phyloP scores from a whole-genome alignment of 1,140 invertebrate genomes.

The Orussus abietinus region DNA sequence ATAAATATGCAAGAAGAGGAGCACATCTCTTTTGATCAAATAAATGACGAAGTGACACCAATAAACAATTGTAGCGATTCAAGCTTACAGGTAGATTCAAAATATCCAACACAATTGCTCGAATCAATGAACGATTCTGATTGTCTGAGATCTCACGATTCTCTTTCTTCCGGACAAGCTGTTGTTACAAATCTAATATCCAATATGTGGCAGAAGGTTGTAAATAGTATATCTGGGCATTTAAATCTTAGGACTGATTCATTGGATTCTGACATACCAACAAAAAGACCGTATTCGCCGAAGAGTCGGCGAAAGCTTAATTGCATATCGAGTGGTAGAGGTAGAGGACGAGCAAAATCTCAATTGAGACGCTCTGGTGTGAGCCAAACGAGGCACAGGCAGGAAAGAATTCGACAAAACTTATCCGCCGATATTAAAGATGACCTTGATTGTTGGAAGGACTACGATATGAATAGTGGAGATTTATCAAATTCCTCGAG shows the following conservation, averaged over 20 bases:
- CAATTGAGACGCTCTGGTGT: conserved; percentile 35
- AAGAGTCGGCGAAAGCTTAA: conserved; percentile 24
- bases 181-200: too few relatives aligned
- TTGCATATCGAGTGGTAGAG: conserved; percentile 21
- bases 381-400: conserved; percentile 33
- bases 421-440: conserved; percentile 25
- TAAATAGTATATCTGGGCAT: conserved; percentile 14
- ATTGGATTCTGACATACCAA: conserved; percentile 10
- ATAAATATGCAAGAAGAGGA: too few relatives aligned
- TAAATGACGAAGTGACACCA: too few relatives aligned
- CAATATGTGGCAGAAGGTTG: conserved; percentile 18
- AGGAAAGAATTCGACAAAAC: conserved; percentile 26
- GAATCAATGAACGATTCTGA: too few relatives aligned
- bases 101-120: too few relatives aligned
- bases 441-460: conserved; percentile 30
- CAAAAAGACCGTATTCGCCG: conserved; percentile 18
- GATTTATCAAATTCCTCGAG: neutral
- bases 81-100: too few relatives aligned
- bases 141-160: too few relatives aligned
- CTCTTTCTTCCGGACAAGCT: too few relatives aligned
- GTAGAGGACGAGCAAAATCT: conserved; percentile 26
- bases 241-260: conserved; percentile 1
- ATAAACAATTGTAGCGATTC: too few relatives aligned
- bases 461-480: conserved; percentile 10
- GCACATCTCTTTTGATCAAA: too few relatives aligned